A percentile compares a stretch with the other conserved stretches of the same genome.
Conservation (phyloP, 2,113 vertebrate species). For the Nymphicus hollandicus region DNA sequence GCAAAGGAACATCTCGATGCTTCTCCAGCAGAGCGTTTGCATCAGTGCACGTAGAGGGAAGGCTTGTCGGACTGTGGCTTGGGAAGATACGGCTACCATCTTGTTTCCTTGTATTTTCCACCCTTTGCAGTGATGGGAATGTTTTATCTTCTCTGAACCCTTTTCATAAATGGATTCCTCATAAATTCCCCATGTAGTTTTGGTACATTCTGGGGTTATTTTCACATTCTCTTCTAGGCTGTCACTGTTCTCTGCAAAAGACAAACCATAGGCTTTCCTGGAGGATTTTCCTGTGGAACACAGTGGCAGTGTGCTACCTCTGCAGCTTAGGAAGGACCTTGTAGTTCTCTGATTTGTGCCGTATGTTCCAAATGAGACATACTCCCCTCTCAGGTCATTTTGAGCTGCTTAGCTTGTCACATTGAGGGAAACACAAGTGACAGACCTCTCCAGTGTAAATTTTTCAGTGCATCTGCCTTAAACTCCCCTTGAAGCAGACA, state of each 20-base stretch:
- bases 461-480: not conserved
- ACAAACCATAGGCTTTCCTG: not conserved
- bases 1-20: not conserved
- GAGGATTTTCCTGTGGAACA: not conserved
- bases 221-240: not conserved
- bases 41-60: not conserved
- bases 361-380: not conserved
- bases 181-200: not conserved
- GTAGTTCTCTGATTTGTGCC: not conserved
- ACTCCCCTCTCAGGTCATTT: not conserved
- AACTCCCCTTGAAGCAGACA: not conserved
- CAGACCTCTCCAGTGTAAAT: not conserved
- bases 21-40: not conserved
- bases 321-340: not conserved
- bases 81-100: accelerated
- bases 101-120: not conserved
- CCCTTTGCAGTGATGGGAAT: not conserved
- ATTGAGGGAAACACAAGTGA: not conserved
- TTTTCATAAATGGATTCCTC: not conserved
- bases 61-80: accelerated
- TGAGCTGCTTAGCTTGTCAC: not conserved
- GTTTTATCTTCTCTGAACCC: not conserved
- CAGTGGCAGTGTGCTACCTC: not conserved
- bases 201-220: not conserved
- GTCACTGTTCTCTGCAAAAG: not conserved